Evolutionary conservation across 2,888 invertebrate genomes (phyloP).

Genomic region (Sarcophaga variegata): DNA sequence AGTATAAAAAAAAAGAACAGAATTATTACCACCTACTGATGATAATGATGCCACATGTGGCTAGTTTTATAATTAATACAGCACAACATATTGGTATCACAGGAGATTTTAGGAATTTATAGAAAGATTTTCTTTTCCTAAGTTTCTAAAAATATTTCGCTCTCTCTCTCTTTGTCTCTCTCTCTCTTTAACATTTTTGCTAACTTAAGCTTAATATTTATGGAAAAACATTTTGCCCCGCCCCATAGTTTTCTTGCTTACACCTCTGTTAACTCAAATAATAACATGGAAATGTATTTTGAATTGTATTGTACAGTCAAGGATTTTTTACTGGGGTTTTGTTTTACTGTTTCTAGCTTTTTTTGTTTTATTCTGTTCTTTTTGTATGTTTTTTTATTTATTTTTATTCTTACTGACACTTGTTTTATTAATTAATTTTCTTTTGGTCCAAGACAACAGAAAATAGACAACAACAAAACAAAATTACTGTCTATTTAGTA

Average conservation of each 20-base stretch:
- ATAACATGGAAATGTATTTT: slow-evolving; percentile 13
- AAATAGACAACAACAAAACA: background rate
- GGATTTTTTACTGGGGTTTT: slow-evolving; percentile 10
- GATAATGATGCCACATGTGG: background rate
- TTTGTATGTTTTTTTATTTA: background rate
- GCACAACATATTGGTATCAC: background rate
- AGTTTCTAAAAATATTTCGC: background rate
- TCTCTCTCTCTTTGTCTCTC: background rate
- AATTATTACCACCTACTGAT: slow-evolving; percentile 29
- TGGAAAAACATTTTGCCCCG: background rate
- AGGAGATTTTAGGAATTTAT: background rate
- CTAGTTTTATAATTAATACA: background rate
- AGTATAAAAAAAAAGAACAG: background rate
- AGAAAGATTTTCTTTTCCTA: background rate
- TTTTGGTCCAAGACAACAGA: background rate
- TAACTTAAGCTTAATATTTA: background rate
- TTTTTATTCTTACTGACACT: slow-evolving; percentile 21
- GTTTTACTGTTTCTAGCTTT: slow-evolving; percentile 23
- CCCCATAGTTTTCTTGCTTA: background rate
- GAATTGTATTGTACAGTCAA: slow-evolving; percentile 25
- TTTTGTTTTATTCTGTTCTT: background rate
- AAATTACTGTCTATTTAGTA: too few species aligned
- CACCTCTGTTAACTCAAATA: slow-evolving; percentile 17
- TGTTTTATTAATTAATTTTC: slow-evolving; percentile 53
- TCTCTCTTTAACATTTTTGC: background rate